Evolutionary conservation across 2,113 vertebrate species (phyloP), one percentile per base, ranked within the genome.

Genomic region (Mellivora capensis): DNA sequence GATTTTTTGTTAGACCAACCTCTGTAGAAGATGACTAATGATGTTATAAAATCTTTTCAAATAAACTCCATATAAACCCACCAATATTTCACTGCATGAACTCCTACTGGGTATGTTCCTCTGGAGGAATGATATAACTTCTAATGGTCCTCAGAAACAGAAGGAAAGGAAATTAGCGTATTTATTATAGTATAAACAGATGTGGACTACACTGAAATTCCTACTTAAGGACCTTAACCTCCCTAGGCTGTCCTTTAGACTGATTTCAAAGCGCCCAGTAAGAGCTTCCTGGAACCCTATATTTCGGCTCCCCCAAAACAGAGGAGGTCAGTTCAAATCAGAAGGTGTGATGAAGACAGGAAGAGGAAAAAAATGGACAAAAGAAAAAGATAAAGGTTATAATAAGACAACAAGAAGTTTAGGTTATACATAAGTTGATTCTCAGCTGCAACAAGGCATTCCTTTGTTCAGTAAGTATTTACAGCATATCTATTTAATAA

Each of bases 21-120:
- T 87, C 74, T 95, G 9, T 79, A 95, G 91, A 95, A 80, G 18
- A 37, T 79, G 44, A 87, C 21, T 54, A 97, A 88, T 62, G 64
- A 54, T 42, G 37, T 20, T 80, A 20, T 62, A 96, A 93, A 94
- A 64, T 84, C 72, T 88, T 9, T 5, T 94, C 44, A 76, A 85
- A 89, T 59, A 83, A 81, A 74, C 25, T 12, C 71, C 4, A 12
- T 15, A 14, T 52, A 67, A n/a, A n/a, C 88, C 8, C 93, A 62
- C 64, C 91, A 57, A 52, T 20, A 84, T 64, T 74, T 94, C 39
- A 72, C 23, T 39, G 37, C 25, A 21, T 86, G n/a, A 91, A 49
- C 13, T 93, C 76, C 37, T 14, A 84, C 0, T 23, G 34, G 13
- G 21, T 31, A 71, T 39, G 9, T 57, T 64, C 34, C 62, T 71